Base-by-base conservation (phyloP, 2,797 vertebrate genomes). In the Rhynchonycteris naso region DNA sequence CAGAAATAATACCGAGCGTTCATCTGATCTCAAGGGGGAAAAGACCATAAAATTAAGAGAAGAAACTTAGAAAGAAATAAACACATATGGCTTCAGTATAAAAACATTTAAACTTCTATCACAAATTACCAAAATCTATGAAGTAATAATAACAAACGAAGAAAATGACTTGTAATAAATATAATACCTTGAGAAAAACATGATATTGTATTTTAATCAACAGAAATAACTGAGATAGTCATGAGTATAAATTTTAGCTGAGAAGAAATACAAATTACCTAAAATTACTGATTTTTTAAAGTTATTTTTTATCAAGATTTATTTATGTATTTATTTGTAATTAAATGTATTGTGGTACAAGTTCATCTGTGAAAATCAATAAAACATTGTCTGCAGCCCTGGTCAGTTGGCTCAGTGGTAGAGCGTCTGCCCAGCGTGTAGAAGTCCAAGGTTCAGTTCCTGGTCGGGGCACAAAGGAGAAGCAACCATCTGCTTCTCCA, bases 31-130 rank as follows among this genome's bases (percentile, higher is more conserved):
- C 38, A 76, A 56, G 15, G 14, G 12, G 30, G 2, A 7, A 19
- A 30, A 72, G 35, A 75, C 35, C 50, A 86, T n/a, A 94, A 91
- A 86, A 92, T 63, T 81, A 83, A 86, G 86, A n/a, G 58, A 81
- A 94, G 12, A 63, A 79, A 58, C 13, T 43, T 33, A 50, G 26
- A 91, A 83, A 50, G 14, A 83, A 83, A 63, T 61, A 16, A 78
- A 68, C 30, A 92, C 93, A 83, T 72, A 61, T 16, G 30, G 35
- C 19, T 74, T 24, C 12, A 16, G 56, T 56, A 47, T 30, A 93
- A 92, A 75, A 74, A 33, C 26, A 14, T 59, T 93, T 88, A 63
- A 66, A 71, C 43, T 65, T 82, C 11, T 38, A 28, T 78, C 74
- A 81, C 43, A 90, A 79, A 22, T 92, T 35, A 78, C 19, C 30